phyloP scores from a whole-genome alignment of 2,888 invertebrate species.

The Andrena trimmerana region DNA sequence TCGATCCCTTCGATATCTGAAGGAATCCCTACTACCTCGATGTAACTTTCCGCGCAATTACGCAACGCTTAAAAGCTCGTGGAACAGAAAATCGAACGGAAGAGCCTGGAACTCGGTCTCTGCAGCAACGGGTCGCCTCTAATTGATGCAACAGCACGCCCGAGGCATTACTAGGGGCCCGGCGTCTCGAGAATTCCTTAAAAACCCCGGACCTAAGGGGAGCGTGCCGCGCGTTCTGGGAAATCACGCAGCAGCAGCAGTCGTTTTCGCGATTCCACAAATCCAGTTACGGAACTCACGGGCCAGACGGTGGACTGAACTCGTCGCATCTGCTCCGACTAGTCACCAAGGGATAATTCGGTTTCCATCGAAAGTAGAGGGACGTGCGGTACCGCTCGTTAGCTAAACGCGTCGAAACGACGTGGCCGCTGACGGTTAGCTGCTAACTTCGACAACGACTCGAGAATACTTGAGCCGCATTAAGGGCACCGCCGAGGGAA shows the following conservation, averaged over 20 bases:
- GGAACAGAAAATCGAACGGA: background rate
- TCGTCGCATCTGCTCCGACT: conserved; percentile 33
- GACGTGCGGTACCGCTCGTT: conserved; percentile 62
- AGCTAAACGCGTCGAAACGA: conserved; percentile 61
- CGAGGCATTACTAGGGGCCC: background rate
- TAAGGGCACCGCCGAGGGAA: conserved; percentile 54
- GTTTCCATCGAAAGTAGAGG: conserved; percentile 69
- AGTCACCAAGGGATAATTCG: conserved; percentile 54
- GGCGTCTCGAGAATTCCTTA: conserved; percentile 5
- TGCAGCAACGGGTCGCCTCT: background rate
- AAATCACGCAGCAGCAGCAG: conserved; percentile 35
- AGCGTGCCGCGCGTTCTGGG: background rate
- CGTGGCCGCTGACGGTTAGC: conserved; percentile 38
- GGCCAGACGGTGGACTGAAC: conserved; percentile 23
- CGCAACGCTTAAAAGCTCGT: background rate
- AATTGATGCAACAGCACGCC: conserved; percentile 27
- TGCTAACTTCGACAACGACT: conserved; percentile 61
- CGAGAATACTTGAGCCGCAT: conserved; percentile 59
- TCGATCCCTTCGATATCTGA: background rate
- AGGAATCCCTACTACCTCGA: background rate
- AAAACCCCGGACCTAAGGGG: background rate
- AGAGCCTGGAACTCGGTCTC: background rate
- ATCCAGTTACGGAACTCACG: conserved; percentile 62
- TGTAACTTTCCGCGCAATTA: background rate
- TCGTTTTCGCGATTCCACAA: conserved; percentile 57